phyloP scores from a whole-genome alignment of 2,888 invertebrate species.

The Lapara coniferarum region DNA sequence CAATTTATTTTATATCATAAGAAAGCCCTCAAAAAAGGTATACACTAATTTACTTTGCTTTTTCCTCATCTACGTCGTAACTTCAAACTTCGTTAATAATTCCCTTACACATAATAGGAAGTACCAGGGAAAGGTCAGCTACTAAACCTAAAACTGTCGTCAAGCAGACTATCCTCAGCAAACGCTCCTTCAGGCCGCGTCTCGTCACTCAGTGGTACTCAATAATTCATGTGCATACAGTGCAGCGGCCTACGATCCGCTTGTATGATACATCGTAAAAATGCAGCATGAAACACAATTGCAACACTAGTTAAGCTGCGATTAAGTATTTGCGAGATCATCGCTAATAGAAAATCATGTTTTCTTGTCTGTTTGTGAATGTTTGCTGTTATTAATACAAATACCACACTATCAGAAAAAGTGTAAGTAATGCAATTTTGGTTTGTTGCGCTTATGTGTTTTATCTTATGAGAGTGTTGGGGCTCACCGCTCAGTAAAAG shows the following conservation, averaged over 20 bases:
- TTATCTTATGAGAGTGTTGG: too few relatives aligned
- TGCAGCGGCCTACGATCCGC: conserved; percentile 48
- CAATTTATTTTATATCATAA: too few relatives aligned
- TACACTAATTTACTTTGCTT: too few relatives aligned
- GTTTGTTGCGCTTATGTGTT: too few relatives aligned
- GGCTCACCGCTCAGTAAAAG: too few relatives aligned
- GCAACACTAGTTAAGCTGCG: not conserved
- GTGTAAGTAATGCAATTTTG: too few relatives aligned
- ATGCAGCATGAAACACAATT: not conserved
- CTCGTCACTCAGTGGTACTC: conserved; percentile 80
- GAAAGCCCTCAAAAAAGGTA: too few relatives aligned
- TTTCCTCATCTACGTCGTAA: too few relatives aligned
- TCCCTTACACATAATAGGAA: not conserved
- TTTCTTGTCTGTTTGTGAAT: not conserved
- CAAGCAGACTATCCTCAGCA: conserved; percentile 40
- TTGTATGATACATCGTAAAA: conserved; percentile 56
- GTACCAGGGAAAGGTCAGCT: not conserved
- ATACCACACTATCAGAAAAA: too few relatives aligned
- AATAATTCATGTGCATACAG: conserved; percentile 74
- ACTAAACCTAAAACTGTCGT: not conserved
- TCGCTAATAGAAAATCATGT: too few relatives aligned
- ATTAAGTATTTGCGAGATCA: not conserved
- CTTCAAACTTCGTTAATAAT: not conserved
- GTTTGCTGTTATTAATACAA: too few relatives aligned
- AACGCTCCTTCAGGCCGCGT: conserved; percentile 53